Percentiles rank a stretch among this genome's conserved stretches.
phyloP scores from a whole-genome alignment of 2,113 vertebrate genomes.

The Cryptomyrus ogoouensis region DNA sequence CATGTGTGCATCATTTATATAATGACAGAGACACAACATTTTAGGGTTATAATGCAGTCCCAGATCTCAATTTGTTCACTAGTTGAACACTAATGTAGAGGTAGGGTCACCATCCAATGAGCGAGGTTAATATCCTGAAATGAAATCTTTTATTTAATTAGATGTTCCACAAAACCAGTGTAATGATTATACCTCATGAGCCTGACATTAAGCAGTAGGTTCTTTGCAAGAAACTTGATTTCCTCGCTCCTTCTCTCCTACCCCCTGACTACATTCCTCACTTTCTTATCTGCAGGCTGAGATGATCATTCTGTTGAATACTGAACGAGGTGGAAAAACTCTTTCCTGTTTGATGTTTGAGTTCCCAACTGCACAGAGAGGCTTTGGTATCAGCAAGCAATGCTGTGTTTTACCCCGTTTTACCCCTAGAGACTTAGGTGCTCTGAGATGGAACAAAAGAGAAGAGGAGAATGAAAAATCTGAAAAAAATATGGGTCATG shows the following conservation, averaged over 20 bases:
- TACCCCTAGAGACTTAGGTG: neutral
- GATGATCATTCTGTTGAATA: slow-evolving; percentile 26
- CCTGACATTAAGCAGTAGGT: neutral
- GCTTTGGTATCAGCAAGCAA: neutral
- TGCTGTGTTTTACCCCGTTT: neutral
- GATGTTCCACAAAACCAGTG: slow-evolving; percentile 42
- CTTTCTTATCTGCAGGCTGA: slow-evolving; percentile 23
- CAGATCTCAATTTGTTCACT: slow-evolving; percentile 4
- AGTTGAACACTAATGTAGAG: neutral
- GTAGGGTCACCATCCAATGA: slow-evolving; percentile 30
- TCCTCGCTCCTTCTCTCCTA: slow-evolving; percentile 21
- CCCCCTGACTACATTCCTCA: slow-evolving; percentile 3
- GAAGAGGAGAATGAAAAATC: neutral
- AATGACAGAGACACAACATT: neutral
- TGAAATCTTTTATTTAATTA: slow-evolving; percentile 55
- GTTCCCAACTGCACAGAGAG: slow-evolving; percentile 6
- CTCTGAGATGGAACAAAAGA: neutral
- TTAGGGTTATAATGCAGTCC: neutral
- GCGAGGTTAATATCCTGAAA: slow-evolving; percentile 47
- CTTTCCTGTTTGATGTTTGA: slow-evolving; percentile 13
- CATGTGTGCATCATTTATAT: neutral
- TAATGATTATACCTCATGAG: slow-evolving; percentile 42
- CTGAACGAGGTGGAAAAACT: slow-evolving; percentile 10
- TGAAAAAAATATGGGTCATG: neutral
- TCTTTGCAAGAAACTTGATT: slow-evolving; percentile 29